Evolutionary conservation across 2,888 invertebrate genomes (phyloP), one percentile per base, ranked within the genome.

Genomic region (Odontomyia ornata): DNA sequence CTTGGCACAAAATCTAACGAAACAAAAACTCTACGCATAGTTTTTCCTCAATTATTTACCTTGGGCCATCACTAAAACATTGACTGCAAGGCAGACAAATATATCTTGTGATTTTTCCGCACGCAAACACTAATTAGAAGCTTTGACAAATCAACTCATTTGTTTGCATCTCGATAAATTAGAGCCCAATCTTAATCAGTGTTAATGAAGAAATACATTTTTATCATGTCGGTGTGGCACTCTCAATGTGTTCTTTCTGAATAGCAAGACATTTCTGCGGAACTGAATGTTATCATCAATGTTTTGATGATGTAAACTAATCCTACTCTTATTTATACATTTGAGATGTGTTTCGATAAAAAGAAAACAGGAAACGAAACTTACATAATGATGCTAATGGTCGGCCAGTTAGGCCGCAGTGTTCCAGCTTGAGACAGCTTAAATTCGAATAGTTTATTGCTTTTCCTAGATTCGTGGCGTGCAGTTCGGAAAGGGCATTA

Each of bases 351-450:
- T 5, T 36, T 36, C 36, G 36, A 36, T 36, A 36, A 36, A 36
- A 5, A 36, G 36, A 36, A 36, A 36, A 9, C 9, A 36, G 36
- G 36, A 52, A 52, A 15, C 15, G 52, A 73, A 28, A 84, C 88
- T 87, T 86, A 95, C 95, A 93, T 77, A 96, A 88, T 81, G 92
- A 91, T 77, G 93, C 89, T 76, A 95, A 87, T 25, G 93, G 90
- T 79, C 93, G 90, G 18, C 95, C 95, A 72, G 91, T 89, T 75
- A 96, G 88, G 80, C 89, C 89, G 79, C 93, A 93, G 80, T 92
- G 91, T 85, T 95, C 95, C 83, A 97, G 87, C 82, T 93, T 93
- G 47, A 97, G 89, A 71, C 92, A 90, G 60, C 92, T 90, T 79
- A 96, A 88, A 78, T 91, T 89, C 79, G 94, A 91, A 25, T 91